A percentile compares a stretch with the other conserved stretches of the same genome.
These are phyloP conservation scores for Procambarus clarkii DNA, from an alignment of 1,140 invertebrate genomes.

Conservation along the genomic window DNA sequence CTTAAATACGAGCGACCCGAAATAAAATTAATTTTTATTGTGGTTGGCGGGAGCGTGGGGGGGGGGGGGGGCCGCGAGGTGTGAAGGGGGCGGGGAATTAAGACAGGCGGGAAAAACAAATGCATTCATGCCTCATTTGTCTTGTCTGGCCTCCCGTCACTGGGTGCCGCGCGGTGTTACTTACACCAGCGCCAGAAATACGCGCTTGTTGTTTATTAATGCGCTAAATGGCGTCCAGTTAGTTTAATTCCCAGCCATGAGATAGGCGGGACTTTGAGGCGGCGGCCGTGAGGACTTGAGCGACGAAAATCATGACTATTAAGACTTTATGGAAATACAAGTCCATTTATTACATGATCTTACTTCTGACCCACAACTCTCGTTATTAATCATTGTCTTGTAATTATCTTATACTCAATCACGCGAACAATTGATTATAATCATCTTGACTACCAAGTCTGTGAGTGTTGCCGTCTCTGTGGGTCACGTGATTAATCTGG, in stretches of 20 bases:
- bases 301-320: no score
- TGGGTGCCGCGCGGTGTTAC: background rate
- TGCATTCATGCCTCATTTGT: slow-evolving; percentile 47
- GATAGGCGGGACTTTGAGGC: background rate
- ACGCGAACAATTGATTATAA: no score
- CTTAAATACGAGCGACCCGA: no score
- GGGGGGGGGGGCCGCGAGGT: slow-evolving; percentile 23
- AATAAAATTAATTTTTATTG: background rate
- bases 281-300: background rate
- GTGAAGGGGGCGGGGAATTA: slow-evolving; percentile 37
- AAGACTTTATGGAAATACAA: no score
- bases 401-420: no score
- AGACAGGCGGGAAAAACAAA: slow-evolving; percentile 49
- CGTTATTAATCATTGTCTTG: background rate
- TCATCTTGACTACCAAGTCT: no score
- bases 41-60: background rate
- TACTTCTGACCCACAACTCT: no score
- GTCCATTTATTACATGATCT: no score
- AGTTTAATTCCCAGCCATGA: background rate
- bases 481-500: no score
- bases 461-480: no score
- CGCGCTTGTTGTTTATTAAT: background rate
- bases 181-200: background rate
- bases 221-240: background rate
- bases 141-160: background rate